These are phyloP conservation scores for Leptodactylus fuscus DNA, from an alignment of 2,113 vertebrate species.

Conservation along the genomic window DNA sequence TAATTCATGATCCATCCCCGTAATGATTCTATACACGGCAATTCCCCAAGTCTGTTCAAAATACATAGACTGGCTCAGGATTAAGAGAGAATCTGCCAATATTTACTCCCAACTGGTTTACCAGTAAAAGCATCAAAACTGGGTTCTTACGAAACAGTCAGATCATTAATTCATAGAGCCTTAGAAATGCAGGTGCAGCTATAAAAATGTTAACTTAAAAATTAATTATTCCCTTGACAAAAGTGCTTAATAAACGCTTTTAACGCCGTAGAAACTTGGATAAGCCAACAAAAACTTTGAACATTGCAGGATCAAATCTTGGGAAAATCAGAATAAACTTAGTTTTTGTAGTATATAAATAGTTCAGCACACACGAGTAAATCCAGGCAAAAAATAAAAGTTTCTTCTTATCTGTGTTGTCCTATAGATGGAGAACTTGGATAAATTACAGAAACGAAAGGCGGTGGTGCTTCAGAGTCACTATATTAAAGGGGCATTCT, in stretches of 20 bases:
- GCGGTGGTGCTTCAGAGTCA: too few relatives aligned
- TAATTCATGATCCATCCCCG: neutral
- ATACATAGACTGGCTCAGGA: neutral
- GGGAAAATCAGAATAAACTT: neutral
- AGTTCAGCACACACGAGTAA: neutral
- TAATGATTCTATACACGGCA: neutral
- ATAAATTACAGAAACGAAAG: too few relatives aligned
- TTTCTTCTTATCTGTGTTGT: too few relatives aligned
- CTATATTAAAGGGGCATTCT: too few relatives aligned
- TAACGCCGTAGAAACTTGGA: conserved; percentile 15
- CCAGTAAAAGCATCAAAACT: conserved; percentile 35
- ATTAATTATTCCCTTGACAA: conserved; percentile 41
- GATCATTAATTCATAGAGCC: conserved; percentile 47
- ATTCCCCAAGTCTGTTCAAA: neutral
- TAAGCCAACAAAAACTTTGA: neutral
- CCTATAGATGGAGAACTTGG: too few relatives aligned
- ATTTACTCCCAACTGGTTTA: conserved; percentile 15
- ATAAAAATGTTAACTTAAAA: conserved; percentile 41
- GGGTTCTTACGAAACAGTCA: conserved; percentile 13
- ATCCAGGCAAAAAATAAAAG: neutral
- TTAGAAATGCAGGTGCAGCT: conserved; percentile 48
- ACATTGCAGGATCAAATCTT: neutral
- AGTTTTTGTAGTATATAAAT: neutral
- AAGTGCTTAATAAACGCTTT: conserved; percentile 20
- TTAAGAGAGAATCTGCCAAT: neutral